Base-by-base conservation (phyloP, 2,113 vertebrate genomes). In the Melanerpes aurifrons region DNA sequence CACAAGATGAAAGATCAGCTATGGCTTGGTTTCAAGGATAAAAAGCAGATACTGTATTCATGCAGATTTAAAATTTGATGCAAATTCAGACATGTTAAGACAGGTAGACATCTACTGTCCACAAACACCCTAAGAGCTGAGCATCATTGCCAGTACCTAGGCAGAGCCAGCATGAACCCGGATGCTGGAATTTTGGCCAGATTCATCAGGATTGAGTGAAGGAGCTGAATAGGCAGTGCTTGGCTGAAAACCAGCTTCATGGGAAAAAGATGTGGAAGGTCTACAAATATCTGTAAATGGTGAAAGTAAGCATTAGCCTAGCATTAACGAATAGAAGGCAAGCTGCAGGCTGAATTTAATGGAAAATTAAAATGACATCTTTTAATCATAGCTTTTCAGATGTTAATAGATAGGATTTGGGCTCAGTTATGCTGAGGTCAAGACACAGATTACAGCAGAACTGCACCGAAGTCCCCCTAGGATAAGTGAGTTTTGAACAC, bases 81-180 rank as follows among this genome's bases (percentile, higher is more conserved):
- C 59, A 91, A 78, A 78, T 89, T 88, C 86, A 88, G 75, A 40
- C 87, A 6, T 9, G 82, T 90, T 92, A 45, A 69, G 87, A 82
- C 90, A 75, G 90, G 62, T 78, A 68, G 50, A 69, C 18, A 63
- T 92, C 67, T 1, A 0, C 92, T 93, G 90, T 76, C 80, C 80
- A 58, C 70, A 79, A 82, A 68, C 86, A 29, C 47, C 31, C 72
- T n/a, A 22, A 56, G 22, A 74, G 58, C 37, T 81, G 45, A 64
- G 77, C 32, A 12, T 28, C n/a, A 29, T 24, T 3, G 0, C 25
- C 56, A 66, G 45, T 32, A 50, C 75, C 62, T 78, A 75, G 72
- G 73, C 81, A 96, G 84, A 92, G 72, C 69, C 75, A 74, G 12
- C 66, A 13, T 37, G 62, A 93, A 90, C 63, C 76, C 53, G 58